Evolutionary conservation across 2,797 vertebrate genomes (phyloP).

Genomic region (Bucorvus abyssinicus): DNA sequence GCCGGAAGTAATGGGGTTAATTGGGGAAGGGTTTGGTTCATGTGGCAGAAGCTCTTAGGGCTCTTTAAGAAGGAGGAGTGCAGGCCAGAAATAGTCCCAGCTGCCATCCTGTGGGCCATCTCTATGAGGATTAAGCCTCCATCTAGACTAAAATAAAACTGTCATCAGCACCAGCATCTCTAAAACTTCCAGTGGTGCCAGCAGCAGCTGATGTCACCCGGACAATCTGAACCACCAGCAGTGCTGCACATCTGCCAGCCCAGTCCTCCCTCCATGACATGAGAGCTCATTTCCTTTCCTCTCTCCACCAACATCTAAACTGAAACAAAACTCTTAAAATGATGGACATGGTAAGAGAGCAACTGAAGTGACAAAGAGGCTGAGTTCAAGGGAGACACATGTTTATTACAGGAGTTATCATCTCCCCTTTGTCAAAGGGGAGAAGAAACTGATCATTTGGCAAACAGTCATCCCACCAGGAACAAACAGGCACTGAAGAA

Average conservation of each 20-base stretch:
- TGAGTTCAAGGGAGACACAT: background rate
- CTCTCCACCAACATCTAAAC: background rate
- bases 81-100: slow-evolving; percentile 69
- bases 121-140: slow-evolving; percentile 74
- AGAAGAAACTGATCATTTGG: slow-evolving; percentile 37
- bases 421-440: slow-evolving; percentile 32
- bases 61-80: slow-evolving; percentile 38
- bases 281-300: slow-evolving; percentile 6
- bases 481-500: background rate
- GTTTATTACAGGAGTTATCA: background rate
- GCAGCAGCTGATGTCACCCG: background rate
- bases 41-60: slow-evolving; percentile 27
- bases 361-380: background rate
- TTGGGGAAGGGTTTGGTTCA: slow-evolving; percentile 48
- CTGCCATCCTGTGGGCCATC: slow-evolving; percentile 66
- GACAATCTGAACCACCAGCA: slow-evolving; percentile 52
- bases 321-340: background rate
- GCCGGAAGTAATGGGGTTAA: background rate
- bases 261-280: background rate
- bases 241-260: background rate
- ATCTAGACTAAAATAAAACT: slow-evolving; percentile 69
- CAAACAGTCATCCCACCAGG: background rate
- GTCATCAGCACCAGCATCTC: background rate
- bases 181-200: background rate
- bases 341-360: background rate